Base-by-base conservation (phyloP, 2,888 invertebrate species). In the Drosophila monieri region DNA sequence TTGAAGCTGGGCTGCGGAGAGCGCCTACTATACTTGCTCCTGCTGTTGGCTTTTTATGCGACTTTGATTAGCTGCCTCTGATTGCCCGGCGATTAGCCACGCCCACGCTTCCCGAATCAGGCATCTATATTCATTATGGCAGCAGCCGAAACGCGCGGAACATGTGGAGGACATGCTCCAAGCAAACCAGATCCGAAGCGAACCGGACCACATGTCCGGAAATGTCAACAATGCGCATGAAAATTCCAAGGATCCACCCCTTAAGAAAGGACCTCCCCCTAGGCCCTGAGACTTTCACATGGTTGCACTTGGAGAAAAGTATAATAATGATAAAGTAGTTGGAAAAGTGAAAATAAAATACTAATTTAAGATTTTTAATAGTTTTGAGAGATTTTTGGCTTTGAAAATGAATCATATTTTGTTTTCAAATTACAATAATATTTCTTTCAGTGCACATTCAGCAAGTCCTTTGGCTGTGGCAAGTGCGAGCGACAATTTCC, bases 71-170 rank as follows among this genome's bases (percentile, higher is more conserved):
- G 78, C 78, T 71, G 39, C 51, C 54, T 64, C 73, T 71, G 62
- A 78, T 76, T 76, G 72, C 59, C 67, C 59, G 61, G 66, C 74
- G 76, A 85, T 80, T 85, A 77, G 71, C 78, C 83, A 83, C 87
- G 81, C 87, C 85, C 85, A 49, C 79, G 76, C 80, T 86, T 86
- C 88, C 23, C 57, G 57, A 25, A 8, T 41, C 41, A 47, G 15
- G 88, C 89, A 90, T 90, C 90, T 87, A 90, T 89, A 89, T 89
- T 89, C 89, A 89, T 89, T 89, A 88, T 81, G 80, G 73, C 74
- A 77, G 70, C 14, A 59, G 47, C 61, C 47, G 35, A 43, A 52
- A 58, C 47, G 27, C 37, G 51, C 35, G 51, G 44, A 55, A 43
- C 67, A 69, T 70, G 35, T 65, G 72, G 67, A 73, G 78, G 71